Evolutionary conservation across 2,888 invertebrate genomes (phyloP), one percentile per base, ranked within the genome.

Genomic region (Spodoptera littoralis): DNA sequence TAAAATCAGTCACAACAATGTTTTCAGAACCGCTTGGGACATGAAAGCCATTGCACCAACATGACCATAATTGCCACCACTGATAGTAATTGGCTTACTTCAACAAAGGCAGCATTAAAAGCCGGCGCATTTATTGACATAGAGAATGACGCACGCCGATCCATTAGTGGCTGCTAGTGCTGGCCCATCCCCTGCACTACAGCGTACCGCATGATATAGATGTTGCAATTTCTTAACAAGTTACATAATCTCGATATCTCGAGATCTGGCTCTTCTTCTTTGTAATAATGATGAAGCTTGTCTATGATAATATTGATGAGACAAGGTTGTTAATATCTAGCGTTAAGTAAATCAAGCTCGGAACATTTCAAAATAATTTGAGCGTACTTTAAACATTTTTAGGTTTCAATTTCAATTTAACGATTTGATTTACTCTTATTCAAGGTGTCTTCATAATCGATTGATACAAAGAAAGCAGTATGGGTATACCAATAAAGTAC

Each of bases 31-130:
- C 43, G 50, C 46, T 71, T 56, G 60, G 63, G 64, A 54, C 56
- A 60, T 73, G 47, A 65, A 66, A 74, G 51, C 61, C 52, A 73
- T 77, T 84, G 77, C 83, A 81, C 72, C 76, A 81, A 84, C 79
- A 80, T 69, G 66, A 71, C 75, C 76, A 77, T 88, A 85, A 89
- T 88, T 85, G 83, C 84, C 82, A 79, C 79, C 75, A 78, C 73
- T 81, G 83, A 81, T 88, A 85, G 88, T 90, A 89, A 92, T 90
- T 91, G 88, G 83, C 83, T 84, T 86, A 87, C 86, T 90, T 88
- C 85, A 90, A 90, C 88, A 92, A 90, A 87, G 85, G 87, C 82
- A 82, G 79, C 86, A 88, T 90, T 90, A 88, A 91, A 91, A 87
- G 89, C 87, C 81, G 70, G 82, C 80, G 81, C 82, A 82, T 88